Percentiles rank a stretch among this genome's conserved stretches.
These are phyloP conservation scores for Chelonus formosanus DNA, from an alignment of 2,888 invertebrate genomes.

Conservation along the genomic window DNA sequence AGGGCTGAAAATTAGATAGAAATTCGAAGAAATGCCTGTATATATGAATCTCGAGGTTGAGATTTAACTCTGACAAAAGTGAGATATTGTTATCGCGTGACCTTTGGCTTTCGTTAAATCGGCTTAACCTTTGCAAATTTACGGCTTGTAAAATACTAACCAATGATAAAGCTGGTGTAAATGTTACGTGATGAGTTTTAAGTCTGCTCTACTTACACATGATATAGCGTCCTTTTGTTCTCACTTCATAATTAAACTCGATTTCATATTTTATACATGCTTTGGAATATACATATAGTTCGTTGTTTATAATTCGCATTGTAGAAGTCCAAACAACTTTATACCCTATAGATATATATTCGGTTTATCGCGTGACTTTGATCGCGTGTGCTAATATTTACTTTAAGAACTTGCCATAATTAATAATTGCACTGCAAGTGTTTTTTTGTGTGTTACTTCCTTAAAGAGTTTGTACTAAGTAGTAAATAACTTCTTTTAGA, in stretches of 20 bases:
- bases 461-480: background rate
- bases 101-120: conserved; percentile 32
- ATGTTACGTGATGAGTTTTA: conserved; percentile 11
- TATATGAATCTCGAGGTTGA: conserved; percentile 17
- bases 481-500: too few species aligned
- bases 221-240: background rate
- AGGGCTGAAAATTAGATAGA: conserved; percentile 4
- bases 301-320: too few species aligned
- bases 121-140: conserved; percentile 33
- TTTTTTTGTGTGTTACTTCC: background rate
- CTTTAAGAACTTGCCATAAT: conserved; percentile 1
- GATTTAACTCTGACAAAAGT: conserved; percentile 25
- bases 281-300: too few species aligned
- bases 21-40: conserved; percentile 4
- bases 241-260: too few species aligned
- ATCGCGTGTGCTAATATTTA: conserved; percentile 25
- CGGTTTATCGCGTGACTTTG: conserved; percentile 16
- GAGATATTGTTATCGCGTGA: conserved; percentile 36
- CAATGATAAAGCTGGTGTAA: conserved; percentile 15
- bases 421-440: conserved; percentile 9
- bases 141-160: conserved; percentile 19
- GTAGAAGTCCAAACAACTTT: too few species aligned
- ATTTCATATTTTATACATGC: too few species aligned
- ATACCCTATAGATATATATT: background rate
- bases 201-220: background rate